Evolutionary conservation across 2,113 vertebrate genomes (phyloP), one percentile per base, ranked within the genome.

Genomic region (Plecturocebus donacophilus): DNA sequence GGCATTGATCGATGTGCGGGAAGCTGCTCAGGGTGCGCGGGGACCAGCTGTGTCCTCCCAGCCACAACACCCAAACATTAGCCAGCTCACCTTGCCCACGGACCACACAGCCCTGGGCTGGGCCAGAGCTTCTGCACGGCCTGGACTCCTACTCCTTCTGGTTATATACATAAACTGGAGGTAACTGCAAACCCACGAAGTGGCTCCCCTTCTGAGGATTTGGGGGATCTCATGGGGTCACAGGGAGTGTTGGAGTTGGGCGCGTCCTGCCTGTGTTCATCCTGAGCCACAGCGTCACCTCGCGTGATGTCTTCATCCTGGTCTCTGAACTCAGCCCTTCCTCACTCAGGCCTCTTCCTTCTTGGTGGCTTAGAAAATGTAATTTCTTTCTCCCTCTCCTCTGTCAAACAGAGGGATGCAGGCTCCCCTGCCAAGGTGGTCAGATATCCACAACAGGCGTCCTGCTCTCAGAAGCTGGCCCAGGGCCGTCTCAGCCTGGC

Each of bases 1-100:
- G 96, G 75, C 98, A 98, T 83, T 84, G 98, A 98, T 97, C 82
- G 52, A 94, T 70, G 45, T 58, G 79, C 14, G 0, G 35, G 20
- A 97, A 93, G 84, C 76, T 95, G 96, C 89, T 85, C 0, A 1
- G 52, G 4, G 0, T 8, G 38, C 6, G 5, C 0, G 0, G 35
- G 56, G 40, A 42, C 19, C 47, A 80, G 79, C 76, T 19, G 35
- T 13, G 81, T 17, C 52, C 42, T 38, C 87, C 84, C 12, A 16
- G 49, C 64, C 49, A 30, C 0, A 8, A 76, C 90, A 32, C 77
- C 64, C 0, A n/a, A 54, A n/a, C 49, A 3, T 40, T 3, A 32
- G 76, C 32, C 42, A 25, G 54, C 42, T 76, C 64, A 2, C 49
- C 52, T 47, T 4, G 1, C 6, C 54, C 0, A 0, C 1, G 1